Percentiles rank a stretch among this genome's conserved stretches.
These are phyloP conservation scores for Pseudotriccus pelzelni DNA, from an alignment of 2,797 vertebrate genomes.

Conservation along the genomic window DNA sequence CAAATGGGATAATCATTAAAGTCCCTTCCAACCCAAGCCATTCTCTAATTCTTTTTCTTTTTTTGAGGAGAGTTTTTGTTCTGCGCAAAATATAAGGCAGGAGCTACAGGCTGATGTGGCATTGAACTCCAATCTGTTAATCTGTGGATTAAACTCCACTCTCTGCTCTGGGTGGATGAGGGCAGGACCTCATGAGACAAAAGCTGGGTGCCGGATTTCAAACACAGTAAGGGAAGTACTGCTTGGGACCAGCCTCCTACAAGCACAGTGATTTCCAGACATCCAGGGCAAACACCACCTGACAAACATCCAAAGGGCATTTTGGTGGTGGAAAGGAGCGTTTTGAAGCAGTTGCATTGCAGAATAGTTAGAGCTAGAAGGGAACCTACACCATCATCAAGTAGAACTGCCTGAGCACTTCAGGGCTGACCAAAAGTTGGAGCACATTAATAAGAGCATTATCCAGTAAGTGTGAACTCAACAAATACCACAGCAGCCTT, in stretches of 20 bases:
- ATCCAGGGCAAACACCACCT: background rate
- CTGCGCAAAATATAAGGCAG: background rate
- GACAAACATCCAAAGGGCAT: background rate
- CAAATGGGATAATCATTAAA: background rate
- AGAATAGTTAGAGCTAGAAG: no score
- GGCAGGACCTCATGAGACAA: background rate
- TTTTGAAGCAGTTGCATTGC: background rate
- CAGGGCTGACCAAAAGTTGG: background rate
- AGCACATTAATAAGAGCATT: background rate
- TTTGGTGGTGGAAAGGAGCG: background rate
- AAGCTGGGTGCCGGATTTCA: background rate
- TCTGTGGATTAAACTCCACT: background rate
- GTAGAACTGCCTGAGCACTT: background rate
- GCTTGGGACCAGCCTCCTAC: background rate
- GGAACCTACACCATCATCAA: background rate
- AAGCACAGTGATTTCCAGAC: background rate
- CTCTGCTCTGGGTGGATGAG: no score
- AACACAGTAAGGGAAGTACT: background rate
- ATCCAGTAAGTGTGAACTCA: background rate
- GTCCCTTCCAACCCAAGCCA: background rate
- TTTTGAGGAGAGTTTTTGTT: background rate
- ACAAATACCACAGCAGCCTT: background rate
- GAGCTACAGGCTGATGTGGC: background rate
- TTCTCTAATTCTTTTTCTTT: no score
- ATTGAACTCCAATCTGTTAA: background rate